A percentile compares a stretch with the other conserved stretches of the same genome.
Conservation (phyloP, 2,888 invertebrate species). For the Helleia helle region DNA sequence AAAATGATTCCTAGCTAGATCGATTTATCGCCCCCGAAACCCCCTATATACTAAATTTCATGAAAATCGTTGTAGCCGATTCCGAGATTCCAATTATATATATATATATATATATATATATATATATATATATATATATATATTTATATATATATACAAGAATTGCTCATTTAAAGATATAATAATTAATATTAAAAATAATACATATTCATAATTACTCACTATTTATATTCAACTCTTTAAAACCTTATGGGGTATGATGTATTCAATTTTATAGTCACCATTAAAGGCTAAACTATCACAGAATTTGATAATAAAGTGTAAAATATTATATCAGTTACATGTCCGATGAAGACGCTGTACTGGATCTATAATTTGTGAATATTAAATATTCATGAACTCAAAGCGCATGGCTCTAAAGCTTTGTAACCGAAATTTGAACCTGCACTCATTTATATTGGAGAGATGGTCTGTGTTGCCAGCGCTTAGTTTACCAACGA, state of each 20-base stretch:
- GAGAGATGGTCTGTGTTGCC: constrained; percentile 41
- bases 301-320: constrained; percentile 3
- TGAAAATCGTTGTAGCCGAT: no score
- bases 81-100: no score
- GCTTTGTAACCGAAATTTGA: constrained; percentile 54
- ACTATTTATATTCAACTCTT: neutral
- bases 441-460: constrained; percentile 58
- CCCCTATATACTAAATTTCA: no score
- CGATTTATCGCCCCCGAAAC: no score
- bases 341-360: neutral
- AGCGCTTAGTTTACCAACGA: neutral
- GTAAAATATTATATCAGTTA: constrained; percentile 1
- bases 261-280: constrained; percentile 6
- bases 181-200: no score
- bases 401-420: constrained; percentile 58
- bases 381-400: constrained; percentile 72
- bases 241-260: neutral
- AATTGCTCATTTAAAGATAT: no score
- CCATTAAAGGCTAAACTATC: neutral
- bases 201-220: no score
- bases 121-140: no score
- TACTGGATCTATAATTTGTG: constrained; percentile 53
- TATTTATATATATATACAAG: no score
- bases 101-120: no score
- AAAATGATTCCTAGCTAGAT: no score